These are phyloP conservation scores for Ginglymostoma cirratum DNA, from an alignment of 2,113 vertebrate species.

Conservation along the genomic window DNA sequence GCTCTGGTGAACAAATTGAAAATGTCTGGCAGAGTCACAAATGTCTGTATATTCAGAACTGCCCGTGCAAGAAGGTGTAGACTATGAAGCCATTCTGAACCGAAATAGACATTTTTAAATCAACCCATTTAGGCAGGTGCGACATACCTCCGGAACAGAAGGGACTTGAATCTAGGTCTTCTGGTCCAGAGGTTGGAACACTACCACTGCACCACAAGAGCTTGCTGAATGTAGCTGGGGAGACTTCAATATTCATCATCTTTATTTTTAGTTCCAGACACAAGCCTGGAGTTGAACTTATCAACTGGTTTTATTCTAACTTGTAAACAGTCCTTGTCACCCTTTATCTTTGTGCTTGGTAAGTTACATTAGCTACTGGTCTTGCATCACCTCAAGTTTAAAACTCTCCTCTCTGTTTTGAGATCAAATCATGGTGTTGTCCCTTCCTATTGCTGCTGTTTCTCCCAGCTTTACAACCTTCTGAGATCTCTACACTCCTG, in stretches of 20 bases:
- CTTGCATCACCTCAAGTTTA: neutral
- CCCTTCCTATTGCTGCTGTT: too few relatives aligned
- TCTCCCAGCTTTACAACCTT: neutral
- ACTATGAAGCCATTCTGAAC: neutral
- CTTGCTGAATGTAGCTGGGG: too few relatives aligned
- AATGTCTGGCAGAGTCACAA: neutral
- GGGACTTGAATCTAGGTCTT: too few relatives aligned
- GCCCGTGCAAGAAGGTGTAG: neutral
- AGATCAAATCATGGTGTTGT: neutral
- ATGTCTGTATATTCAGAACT: neutral
- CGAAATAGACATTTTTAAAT: neutral
- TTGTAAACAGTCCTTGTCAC: neutral
- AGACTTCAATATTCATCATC: neutral
- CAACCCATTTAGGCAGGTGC: too few relatives aligned
- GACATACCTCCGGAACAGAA: too few relatives aligned
- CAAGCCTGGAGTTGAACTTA: neutral
- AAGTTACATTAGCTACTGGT: neutral
- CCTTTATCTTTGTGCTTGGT: neutral
- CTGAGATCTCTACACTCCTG: neutral
- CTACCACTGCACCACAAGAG: too few relatives aligned
- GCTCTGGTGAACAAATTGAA: neutral
- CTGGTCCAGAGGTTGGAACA: too few relatives aligned
- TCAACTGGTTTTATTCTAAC: neutral
- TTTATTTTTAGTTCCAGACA: neutral
- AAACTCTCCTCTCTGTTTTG: neutral